phyloP scores from a whole-genome alignment of 2,888 invertebrate genomes.

The Luperina nickerlii region DNA sequence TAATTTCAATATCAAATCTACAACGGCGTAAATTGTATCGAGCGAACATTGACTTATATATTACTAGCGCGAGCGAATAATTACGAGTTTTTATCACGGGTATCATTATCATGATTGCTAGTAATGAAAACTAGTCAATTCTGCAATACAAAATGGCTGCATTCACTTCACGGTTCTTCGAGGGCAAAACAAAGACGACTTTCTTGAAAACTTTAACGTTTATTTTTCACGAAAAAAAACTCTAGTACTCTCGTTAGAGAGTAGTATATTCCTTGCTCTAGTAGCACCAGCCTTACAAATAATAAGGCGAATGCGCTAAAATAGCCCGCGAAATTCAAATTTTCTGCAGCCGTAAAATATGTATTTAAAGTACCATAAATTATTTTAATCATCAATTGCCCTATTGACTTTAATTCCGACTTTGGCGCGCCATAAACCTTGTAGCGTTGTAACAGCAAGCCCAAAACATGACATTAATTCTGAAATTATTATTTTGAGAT shows the following conservation, averaged over 20 bases:
- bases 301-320: no score
- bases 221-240: background rate
- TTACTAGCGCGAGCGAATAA: background rate
- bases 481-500: no score
- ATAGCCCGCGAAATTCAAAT: background rate
- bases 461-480: no score
- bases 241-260: no score
- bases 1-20: background rate
- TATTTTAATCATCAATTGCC: background rate
- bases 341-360: background rate
- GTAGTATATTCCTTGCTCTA: no score
- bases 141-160: constrained; percentile 15
- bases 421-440: no score
- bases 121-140: constrained; percentile 9
- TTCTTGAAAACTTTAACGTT: background rate
- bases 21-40: background rate
- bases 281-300: background rate
- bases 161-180: background rate
- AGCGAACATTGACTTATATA: no score
- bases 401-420: no score
- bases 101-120: constrained; percentile 8
- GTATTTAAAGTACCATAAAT: background rate
- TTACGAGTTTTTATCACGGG: background rate
- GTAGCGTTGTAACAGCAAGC: no score
- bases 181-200: background rate